These are phyloP conservation scores for Lepetodrilus schrolli DNA, from an alignment of 2,888 invertebrate species.

Conservation along the genomic window DNA sequence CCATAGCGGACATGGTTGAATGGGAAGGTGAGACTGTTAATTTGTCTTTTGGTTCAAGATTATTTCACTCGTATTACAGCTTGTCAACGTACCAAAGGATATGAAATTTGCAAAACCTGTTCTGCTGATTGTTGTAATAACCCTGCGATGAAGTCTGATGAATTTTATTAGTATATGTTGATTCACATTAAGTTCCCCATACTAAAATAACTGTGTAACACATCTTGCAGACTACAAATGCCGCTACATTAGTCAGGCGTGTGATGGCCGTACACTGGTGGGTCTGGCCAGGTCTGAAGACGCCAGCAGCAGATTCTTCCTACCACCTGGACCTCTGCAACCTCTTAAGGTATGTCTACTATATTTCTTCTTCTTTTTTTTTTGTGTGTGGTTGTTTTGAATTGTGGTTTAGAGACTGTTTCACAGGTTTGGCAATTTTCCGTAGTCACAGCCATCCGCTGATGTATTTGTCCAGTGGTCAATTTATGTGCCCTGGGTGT, in stretches of 20 bases:
- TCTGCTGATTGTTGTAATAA: neutral
- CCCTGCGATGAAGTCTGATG: too few species aligned
- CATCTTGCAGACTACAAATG: conserved; percentile 81
- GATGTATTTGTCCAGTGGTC: too few species aligned
- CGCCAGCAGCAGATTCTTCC: conserved; percentile 84
- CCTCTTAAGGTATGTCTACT: conserved; percentile 56
- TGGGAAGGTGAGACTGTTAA: conserved; percentile 55
- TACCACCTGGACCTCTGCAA: conserved; percentile 78
- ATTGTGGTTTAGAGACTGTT: neutral
- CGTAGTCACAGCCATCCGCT: too few species aligned
- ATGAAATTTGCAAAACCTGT: neutral
- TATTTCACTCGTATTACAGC: too few species aligned
- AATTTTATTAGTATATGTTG: too few species aligned
- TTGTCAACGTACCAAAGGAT: neutral
- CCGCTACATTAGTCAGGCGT: conserved; percentile 85
- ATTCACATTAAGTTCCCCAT: too few species aligned
- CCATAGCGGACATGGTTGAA: conserved; percentile 46
- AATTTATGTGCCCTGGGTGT: too few species aligned
- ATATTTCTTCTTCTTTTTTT: neutral
- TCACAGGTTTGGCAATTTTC: too few species aligned
- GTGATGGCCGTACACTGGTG: conserved; percentile 85
- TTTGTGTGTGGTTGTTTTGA: neutral
- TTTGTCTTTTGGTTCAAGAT: too few species aligned
- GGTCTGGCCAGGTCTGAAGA: conserved; percentile 84
- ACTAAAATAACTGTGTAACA: too few species aligned